phyloP scores from a whole-genome alignment of 64 coral and sea anemone species.

The Actinia equina region DNA sequence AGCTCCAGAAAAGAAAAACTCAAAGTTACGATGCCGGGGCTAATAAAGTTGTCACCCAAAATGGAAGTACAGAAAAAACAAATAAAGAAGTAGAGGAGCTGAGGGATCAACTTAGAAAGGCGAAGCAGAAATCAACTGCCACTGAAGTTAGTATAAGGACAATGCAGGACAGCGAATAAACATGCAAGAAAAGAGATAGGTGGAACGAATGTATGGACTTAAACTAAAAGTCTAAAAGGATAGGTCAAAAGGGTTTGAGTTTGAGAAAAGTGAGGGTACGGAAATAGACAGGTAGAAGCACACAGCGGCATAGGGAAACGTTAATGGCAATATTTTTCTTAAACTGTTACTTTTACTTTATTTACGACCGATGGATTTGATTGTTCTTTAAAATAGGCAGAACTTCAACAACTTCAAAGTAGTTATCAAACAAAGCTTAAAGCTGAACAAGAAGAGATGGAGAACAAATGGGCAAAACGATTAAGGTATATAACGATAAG shows the following conservation, averaged over 20 bases:
- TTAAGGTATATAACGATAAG: conserved; percentile 20
- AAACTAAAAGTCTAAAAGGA: too few relatives aligned
- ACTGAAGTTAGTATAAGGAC: conserved; percentile 17
- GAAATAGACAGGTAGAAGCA: too few relatives aligned
- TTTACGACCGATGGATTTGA: too few relatives aligned
- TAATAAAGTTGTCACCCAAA: neutral
- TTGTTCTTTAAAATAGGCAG: conserved; percentile 7
- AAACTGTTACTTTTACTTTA: too few relatives aligned
- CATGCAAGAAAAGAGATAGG: too few relatives aligned
- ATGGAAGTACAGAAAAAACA: neutral
- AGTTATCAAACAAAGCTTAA: conserved; percentile 32
- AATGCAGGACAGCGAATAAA: neutral
- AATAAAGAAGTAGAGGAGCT: conserved; percentile 30
- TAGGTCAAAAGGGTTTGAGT: too few relatives aligned
- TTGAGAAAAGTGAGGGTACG: too few relatives aligned
- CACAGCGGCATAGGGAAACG: too few relatives aligned
- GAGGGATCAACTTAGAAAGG: conserved; percentile 29
- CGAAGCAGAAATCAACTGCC: conserved; percentile 26
- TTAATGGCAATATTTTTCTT: too few relatives aligned
- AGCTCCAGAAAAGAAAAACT: conserved; percentile 32
- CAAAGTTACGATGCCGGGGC: neutral
- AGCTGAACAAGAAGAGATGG: conserved; percentile 36
- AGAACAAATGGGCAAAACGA: conserved; percentile 62
- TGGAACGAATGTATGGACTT: too few relatives aligned
- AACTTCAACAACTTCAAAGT: conserved; percentile 31